phyloP scores from a whole-genome alignment of 2,113 vertebrate species.

The Lampris megalopsis region DNA sequence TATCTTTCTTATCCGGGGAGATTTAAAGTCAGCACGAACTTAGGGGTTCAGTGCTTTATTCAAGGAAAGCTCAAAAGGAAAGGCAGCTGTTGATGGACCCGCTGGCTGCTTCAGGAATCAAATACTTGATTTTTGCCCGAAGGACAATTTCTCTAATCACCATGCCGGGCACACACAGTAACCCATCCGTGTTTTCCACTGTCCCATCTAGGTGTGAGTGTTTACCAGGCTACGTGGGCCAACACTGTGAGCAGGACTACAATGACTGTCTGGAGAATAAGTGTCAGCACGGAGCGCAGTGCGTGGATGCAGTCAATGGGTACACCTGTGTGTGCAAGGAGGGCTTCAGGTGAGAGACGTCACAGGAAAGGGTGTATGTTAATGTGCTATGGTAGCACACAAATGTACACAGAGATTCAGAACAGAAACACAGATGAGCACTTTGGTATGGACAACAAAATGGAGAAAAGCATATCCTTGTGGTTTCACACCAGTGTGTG shows the following conservation, averaged over 20 bases:
- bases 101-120: not conserved
- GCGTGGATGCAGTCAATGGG: slow-evolving; percentile 91
- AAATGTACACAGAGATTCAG: not conserved
- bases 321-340: slow-evolving; percentile 95
- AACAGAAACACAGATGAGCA: slow-evolving; percentile 12
- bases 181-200: slow-evolving; percentile 25
- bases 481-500: not conserved
- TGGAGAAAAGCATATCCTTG: no score
- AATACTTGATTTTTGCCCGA: not conserved
- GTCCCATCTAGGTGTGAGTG: slow-evolving; percentile 91
- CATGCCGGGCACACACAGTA: slow-evolving; percentile 1
- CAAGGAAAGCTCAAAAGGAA: not conserved
- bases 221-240: slow-evolving; percentile 91
- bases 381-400: slow-evolving; percentile 6
- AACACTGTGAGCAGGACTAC: slow-evolving; percentile 89
- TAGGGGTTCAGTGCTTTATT: not conserved
- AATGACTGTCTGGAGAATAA: slow-evolving; percentile 92
- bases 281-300: slow-evolving; percentile 93
- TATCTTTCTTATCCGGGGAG: not conserved
- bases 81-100: not conserved
- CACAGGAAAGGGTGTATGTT: not conserved
- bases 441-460: no score
- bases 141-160: not conserved
- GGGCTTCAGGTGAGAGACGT: slow-evolving; percentile 91
- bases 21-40: no score